phyloP scores from a whole-genome alignment of 2,797 vertebrate species.

The Ciconia nigra region DNA sequence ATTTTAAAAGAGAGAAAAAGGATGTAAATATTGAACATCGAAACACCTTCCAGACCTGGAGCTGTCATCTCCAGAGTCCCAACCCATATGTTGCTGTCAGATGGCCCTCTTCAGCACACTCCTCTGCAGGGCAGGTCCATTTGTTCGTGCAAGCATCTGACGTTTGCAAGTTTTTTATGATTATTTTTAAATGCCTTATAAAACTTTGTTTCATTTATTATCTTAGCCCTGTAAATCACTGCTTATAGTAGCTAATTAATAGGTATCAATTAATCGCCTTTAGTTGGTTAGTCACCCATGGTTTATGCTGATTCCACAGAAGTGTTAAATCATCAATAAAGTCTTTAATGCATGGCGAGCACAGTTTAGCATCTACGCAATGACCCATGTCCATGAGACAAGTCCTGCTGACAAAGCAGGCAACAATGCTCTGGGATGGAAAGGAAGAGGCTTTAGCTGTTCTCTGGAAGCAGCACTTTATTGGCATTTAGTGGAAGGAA shows the following conservation, averaged over 20 bases:
- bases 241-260: neutral
- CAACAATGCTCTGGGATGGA: neutral
- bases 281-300: neutral
- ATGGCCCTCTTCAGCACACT: neutral
- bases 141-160: neutral
- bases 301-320: slow-evolving; percentile 27
- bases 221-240: neutral
- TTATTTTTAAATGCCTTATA: neutral
- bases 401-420: neutral
- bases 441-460: slow-evolving; percentile 8
- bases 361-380: neutral
- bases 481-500: slow-evolving; percentile 30
- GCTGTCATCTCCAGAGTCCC: neutral
- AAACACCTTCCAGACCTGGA: neutral
- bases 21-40: neutral
- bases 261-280: neutral
- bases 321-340: neutral
- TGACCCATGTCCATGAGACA: neutral
- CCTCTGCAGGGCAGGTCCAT: neutral
- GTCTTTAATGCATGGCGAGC: neutral
- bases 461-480: slow-evolving; percentile 30
- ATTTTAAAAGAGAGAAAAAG: neutral
- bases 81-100: neutral
- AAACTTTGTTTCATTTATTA: neutral
- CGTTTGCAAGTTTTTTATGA: neutral